Percentiles rank a stretch among this genome's conserved stretches.
phyloP scores from a whole-genome alignment of 2,797 vertebrate species.

The Eptatretus atami region DNA sequence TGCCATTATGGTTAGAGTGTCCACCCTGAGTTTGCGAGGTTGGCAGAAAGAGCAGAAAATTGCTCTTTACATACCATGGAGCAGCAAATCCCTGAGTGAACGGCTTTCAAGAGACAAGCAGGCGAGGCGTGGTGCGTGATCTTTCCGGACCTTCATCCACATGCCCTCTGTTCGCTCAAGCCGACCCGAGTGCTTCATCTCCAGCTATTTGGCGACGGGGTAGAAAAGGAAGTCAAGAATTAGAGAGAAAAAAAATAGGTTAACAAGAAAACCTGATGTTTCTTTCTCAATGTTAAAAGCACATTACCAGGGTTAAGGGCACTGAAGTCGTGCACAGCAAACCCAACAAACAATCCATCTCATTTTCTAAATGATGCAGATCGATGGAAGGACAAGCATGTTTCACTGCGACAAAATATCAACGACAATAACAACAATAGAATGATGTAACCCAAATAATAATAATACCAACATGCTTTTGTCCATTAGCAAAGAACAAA shows the following conservation, averaged over 20 bases:
- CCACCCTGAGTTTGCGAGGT: too few species aligned
- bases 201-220: constrained; percentile 22
- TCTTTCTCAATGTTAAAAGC: neutral
- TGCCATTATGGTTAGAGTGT: too few species aligned
- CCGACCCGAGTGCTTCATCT: constrained; percentile 65
- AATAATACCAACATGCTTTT: too few species aligned
- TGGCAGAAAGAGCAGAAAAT: too few species aligned
- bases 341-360: constrained; percentile 8
- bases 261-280: neutral
- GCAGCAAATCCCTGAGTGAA: constrained; percentile 52
- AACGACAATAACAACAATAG: too few species aligned
- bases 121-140: constrained; percentile 64
- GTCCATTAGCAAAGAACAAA: too few species aligned
- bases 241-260: neutral
- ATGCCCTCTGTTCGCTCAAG: constrained; percentile 77
- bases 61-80: constrained; percentile 25
- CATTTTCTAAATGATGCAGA: too few species aligned
- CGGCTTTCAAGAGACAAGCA: constrained; percentile 75
- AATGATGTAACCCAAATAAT: too few species aligned
- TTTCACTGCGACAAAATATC: too few species aligned
- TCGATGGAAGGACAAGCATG: too few species aligned
- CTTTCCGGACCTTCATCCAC: constrained; percentile 76
- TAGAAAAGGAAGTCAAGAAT: neutral
- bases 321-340: neutral
- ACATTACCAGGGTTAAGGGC: too few species aligned